phyloP scores from a whole-genome alignment of 2,888 invertebrate species.

The Cerceris ruficornis region DNA sequence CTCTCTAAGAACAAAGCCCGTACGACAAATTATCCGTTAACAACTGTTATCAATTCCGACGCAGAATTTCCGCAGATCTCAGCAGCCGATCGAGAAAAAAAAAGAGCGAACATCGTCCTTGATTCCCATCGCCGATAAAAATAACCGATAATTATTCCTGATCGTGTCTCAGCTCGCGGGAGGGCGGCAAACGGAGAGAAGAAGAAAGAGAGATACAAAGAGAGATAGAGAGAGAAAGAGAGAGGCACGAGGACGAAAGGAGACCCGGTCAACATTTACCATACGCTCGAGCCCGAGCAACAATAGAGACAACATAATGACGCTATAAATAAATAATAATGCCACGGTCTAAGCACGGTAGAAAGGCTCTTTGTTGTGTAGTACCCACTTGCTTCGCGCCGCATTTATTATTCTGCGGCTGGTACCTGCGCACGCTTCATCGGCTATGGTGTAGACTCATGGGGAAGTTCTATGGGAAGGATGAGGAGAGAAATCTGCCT shows the following conservation, averaged over 20 bases:
- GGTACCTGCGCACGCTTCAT: conserved; percentile 47
- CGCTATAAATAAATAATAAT: conserved; percentile 79
- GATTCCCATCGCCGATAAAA: conserved; percentile 46
- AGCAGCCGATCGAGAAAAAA: conserved; percentile 15
- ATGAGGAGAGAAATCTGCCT: not conserved
- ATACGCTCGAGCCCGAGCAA: conserved; percentile 61
- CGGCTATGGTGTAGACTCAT: conserved; percentile 11
- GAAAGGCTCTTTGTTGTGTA: conserved; percentile 58
- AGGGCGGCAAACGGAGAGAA: conserved; percentile 28
- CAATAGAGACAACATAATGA: conserved; percentile 78
- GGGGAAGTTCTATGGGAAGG: not conserved
- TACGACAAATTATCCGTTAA: no score
- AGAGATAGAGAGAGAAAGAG: conserved; percentile 31
- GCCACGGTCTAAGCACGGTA: conserved; percentile 67
- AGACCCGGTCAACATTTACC: conserved; percentile 64
- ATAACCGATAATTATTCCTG: conserved; percentile 57
- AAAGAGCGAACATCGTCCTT: conserved; percentile 44
- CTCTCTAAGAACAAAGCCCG: no score
- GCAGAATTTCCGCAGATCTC: no score
- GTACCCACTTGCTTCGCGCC: conserved; percentile 45
- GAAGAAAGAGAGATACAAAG: conserved; percentile 20
- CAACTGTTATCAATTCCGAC: no score
- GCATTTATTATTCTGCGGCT: conserved; percentile 51
- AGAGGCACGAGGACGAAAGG: conserved; percentile 49
- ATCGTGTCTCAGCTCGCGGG: conserved; percentile 39